phyloP scores from a whole-genome alignment of 2,888 invertebrate species.

The Zaprionus obscuricornis region DNA sequence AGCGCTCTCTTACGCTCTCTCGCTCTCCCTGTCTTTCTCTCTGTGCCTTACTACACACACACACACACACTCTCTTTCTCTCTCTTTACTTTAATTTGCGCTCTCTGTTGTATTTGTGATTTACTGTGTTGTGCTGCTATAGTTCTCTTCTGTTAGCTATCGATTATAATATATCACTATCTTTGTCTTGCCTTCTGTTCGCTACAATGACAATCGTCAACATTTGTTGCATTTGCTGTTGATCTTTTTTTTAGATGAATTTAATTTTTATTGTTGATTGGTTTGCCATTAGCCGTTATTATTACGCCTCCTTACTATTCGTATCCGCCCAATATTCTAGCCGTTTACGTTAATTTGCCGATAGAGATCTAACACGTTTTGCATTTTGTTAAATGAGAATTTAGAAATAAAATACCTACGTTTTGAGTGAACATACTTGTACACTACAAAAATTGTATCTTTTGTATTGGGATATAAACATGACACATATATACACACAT shows the following conservation, averaged over 20 bases:
- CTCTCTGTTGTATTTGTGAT: background rate
- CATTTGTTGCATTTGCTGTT: too few species aligned
- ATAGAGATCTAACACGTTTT: slow-evolving; percentile 20
- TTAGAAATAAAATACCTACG: slow-evolving; percentile 42
- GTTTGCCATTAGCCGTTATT: background rate
- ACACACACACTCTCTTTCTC: background rate
- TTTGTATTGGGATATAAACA: too few species aligned
- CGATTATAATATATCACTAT: too few species aligned
- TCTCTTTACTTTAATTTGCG: background rate
- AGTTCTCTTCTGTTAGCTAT: background rate
- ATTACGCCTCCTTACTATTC: background rate
- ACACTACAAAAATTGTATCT: too few species aligned
- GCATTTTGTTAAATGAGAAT: slow-evolving; percentile 53
- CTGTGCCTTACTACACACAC: too few species aligned
- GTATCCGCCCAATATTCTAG: background rate
- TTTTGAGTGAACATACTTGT: slow-evolving; percentile 4
- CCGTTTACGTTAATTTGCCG: slow-evolving; percentile 24
- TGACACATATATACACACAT: too few species aligned
- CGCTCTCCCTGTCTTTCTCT: background rate
- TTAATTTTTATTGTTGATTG: background rate
- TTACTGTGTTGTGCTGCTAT: background rate
- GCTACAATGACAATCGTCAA: too few species aligned
- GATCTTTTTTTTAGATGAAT: slow-evolving; percentile 1
- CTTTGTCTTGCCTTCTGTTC: too few species aligned
- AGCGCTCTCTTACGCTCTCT: background rate